Conservation (phyloP, 2,113 vertebrate genomes). For the Patagioenas fasciata region DNA sequence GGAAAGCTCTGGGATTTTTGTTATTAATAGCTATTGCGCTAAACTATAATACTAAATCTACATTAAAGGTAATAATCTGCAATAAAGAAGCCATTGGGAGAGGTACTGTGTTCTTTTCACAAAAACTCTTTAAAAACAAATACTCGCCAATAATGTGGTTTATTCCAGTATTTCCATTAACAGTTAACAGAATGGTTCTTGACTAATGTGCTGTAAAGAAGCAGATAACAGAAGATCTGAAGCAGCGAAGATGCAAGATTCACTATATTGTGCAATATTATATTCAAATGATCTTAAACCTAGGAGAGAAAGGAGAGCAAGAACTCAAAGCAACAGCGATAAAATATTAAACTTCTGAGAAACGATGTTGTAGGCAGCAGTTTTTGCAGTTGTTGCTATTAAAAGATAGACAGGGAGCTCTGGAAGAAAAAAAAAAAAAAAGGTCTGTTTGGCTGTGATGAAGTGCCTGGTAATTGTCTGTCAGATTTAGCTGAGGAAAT, state of each 20-base stretch:
- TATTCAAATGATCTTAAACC: neutral
- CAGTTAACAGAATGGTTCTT: neutral
- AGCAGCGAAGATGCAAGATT: neutral
- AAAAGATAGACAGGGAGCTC: neutral
- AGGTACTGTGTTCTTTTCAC: neutral
- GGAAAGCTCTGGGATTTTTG: neutral
- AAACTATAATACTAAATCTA: neutral
- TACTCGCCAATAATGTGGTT: neutral
- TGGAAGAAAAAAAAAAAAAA: neutral
- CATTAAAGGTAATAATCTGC: neutral
- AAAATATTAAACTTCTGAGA: conserved; percentile 20
- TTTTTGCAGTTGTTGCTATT: neutral
- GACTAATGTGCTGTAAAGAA: neutral
- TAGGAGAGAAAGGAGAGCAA: neutral
- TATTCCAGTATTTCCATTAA: neutral
- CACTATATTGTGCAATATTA: neutral
- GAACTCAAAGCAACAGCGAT: neutral
- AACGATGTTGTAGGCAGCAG: neutral
- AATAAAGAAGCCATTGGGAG: neutral
- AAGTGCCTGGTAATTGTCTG: conserved; percentile 19
- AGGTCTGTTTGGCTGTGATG: neutral
- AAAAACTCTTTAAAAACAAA: neutral
- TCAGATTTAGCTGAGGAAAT: conserved; percentile 45
- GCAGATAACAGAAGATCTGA: neutral
- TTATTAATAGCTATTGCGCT: neutral